Conservation (phyloP, 2,113 vertebrate species). For the Gavialis gangeticus region DNA sequence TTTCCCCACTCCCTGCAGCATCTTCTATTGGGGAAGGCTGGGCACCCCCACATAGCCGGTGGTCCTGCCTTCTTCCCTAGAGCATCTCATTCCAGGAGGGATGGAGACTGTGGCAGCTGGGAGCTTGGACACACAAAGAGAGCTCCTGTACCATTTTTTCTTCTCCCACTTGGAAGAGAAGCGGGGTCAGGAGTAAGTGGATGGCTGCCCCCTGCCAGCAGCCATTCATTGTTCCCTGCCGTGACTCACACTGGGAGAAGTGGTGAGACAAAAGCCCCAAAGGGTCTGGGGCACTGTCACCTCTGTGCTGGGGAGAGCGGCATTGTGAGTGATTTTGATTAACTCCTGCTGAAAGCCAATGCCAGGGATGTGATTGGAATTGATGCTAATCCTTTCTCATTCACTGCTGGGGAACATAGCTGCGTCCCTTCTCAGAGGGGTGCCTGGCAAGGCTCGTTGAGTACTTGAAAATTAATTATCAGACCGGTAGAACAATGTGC, state of each 20-base stretch:
- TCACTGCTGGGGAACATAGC: neutral
- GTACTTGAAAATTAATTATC: slow-evolving; percentile 70
- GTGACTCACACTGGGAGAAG: neutral
- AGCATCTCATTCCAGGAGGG: neutral
- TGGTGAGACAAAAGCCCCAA: neutral
- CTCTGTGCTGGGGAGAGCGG: neutral
- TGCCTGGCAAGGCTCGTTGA: neutral
- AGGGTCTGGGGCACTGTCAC: neutral
- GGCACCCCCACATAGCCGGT: neutral
- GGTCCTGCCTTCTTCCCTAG: neutral
- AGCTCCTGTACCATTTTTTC: no score
- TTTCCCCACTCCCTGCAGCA: neutral
- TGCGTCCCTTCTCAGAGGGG: neutral
- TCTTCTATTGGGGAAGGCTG: neutral
- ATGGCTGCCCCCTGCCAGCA: neutral
- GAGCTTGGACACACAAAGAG: no score
- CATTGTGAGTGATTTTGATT: neutral
- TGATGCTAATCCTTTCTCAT: slow-evolving; percentile 30
- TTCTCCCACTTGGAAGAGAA: neutral
- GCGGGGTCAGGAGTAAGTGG: fast-evolving
- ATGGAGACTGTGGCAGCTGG: no score
- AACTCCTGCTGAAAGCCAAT: neutral
- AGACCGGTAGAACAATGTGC: slow-evolving; percentile 21
- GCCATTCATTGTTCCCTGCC: neutral
- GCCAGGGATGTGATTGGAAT: neutral